A percentile compares a stretch with the other conserved stretches of the same genome.
phyloP scores from a whole-genome alignment of 2,888 invertebrate genomes.

The Athripsodes cinereus region DNA sequence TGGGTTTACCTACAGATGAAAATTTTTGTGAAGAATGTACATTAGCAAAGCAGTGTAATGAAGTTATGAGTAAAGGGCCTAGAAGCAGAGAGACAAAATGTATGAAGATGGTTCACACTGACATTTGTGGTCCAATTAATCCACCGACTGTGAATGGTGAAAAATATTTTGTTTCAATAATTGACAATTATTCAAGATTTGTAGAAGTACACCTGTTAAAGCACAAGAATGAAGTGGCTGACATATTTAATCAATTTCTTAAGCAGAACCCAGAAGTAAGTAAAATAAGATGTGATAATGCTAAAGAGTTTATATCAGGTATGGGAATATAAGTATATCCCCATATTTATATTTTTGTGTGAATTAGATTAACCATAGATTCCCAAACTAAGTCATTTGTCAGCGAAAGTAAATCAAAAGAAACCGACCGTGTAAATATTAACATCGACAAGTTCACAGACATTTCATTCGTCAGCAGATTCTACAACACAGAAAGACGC shows the following conservation, averaged over 20 bases:
- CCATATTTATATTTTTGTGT: no score
- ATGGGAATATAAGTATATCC: no score
- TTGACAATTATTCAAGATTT: background rate
- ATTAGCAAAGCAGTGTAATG: background rate
- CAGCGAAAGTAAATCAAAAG: no score
- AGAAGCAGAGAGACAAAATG: background rate
- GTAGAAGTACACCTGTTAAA: background rate
- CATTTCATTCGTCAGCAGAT: no score
- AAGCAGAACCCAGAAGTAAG: background rate
- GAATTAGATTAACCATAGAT: no score
- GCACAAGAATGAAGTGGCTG: background rate
- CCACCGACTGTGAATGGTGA: background rate
- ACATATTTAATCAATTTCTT: background rate
- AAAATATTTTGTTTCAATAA: background rate
- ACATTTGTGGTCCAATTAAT: background rate
- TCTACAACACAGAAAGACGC: no score
- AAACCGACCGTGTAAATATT: no score
- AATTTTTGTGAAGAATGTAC: background rate
- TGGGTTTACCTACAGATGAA: background rate
- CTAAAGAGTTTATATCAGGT: background rate
- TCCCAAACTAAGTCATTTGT: no score
- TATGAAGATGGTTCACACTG: background rate
- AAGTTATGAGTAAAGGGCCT: background rate
- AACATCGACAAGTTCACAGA: no score
- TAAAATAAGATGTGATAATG: background rate